These are phyloP conservation scores for Pararge aegeria DNA, from an alignment of 1,140 invertebrate genomes.

Conservation along the genomic window DNA sequence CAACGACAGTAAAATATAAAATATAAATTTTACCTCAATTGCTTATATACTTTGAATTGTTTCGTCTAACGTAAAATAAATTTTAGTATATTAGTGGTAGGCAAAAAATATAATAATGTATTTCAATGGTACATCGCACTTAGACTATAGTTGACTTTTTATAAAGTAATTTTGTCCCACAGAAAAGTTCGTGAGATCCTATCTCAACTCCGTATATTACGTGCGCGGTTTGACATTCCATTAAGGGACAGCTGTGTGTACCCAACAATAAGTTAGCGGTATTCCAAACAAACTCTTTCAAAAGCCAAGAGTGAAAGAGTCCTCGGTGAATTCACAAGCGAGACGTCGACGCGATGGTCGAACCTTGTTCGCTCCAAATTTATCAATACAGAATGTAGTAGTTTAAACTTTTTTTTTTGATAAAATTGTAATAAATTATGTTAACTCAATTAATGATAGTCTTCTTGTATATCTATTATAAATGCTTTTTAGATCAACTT, in stretches of 20 bases:
- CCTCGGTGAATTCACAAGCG: slow-evolving; percentile 32
- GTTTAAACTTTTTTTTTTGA: too few relatives aligned
- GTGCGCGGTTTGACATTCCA: slow-evolving; percentile 5
- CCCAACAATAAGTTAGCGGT: slow-evolving; percentile 25
- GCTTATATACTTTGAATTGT: too few relatives aligned
- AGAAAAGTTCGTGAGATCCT: background rate
- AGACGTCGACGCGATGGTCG: slow-evolving; percentile 29
- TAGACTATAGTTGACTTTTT: background rate
- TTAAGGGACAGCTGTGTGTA: slow-evolving; percentile 12
- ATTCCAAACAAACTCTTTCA: slow-evolving; percentile 21
- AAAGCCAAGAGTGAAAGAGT: slow-evolving; percentile 26
- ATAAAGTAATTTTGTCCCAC: background rate
- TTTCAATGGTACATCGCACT: too few relatives aligned
- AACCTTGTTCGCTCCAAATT: slow-evolving; percentile 32
- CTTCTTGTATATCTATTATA: too few relatives aligned
- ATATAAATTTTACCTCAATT: too few relatives aligned
- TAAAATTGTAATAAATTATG: too few relatives aligned
- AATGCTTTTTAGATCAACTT: too few relatives aligned
- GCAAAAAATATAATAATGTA: too few relatives aligned
- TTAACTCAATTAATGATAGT: too few relatives aligned
- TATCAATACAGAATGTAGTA: slow-evolving; percentile 43
- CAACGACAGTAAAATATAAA: too few relatives aligned
- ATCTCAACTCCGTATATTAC: slow-evolving; percentile 4
- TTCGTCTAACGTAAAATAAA: too few relatives aligned
- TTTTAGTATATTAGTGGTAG: too few relatives aligned